Evolutionary conservation across 2,797 vertebrate species (phyloP), one percentile per base, ranked within the genome.

Genomic region (Gymnodraco acuticeps): DNA sequence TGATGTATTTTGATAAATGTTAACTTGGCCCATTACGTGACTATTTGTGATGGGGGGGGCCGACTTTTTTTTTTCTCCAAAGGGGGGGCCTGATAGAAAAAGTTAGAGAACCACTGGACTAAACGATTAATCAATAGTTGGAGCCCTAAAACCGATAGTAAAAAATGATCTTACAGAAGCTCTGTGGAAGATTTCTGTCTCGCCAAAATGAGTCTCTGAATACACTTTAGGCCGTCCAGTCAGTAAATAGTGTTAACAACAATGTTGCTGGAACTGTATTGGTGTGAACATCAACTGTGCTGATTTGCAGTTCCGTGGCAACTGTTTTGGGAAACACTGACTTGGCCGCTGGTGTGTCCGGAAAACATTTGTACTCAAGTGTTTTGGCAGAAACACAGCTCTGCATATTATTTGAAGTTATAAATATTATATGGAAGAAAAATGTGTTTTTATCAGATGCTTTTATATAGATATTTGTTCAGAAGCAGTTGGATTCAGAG

Each of bases 271-370:
- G 77, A 84, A 77, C 60, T 68, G 64, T 64, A 67, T 41, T 48
- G 61, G 85, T 83, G 83, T 78, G 81, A 89, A 85, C 79, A 78
- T 78, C 80, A 82, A 89, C 84, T 83, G 83, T 81, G 78, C 77
- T 74, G 77, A 85, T 83, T 81, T 70, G 75, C 52, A 80, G 31
- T 79, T 74, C 70, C 76, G 59, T 83, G 14, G 78, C 50, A 68
- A 84, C 72, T 82, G 84, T 88, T 91, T 89, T 85, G 77, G 86
- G 75, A 89, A 87, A 84, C 80, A 72, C 78, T 61, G 77, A 82
- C 70, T 84, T 70, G 85, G 83, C 83, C 75, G 64, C 62, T 42
- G 66, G 43, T 75, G 46, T 10, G 31, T 56, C 70, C 64, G 42
- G 53, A 50, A 70, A 83, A 73, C 75, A 67, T 83, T 83, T 84